Evolutionary conservation across 2,888 invertebrate genomes (phyloP).

Genomic region (Miltochrista miniata): DNA sequence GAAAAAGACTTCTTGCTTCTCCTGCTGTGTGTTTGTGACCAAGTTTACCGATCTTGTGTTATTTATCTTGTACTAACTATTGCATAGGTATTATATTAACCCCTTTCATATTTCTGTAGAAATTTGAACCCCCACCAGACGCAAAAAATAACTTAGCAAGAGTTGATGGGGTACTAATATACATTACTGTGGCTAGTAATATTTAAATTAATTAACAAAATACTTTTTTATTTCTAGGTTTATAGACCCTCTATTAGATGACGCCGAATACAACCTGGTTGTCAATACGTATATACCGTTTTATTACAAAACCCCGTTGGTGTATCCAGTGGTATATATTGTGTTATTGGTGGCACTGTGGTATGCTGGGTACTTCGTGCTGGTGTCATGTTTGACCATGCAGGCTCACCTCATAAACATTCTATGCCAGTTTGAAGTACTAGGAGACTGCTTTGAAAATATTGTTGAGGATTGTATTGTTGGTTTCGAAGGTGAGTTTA

Average conservation of each 20-base stretch:
- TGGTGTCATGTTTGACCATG: conserved; percentile 63
- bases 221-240: conserved; percentile 52
- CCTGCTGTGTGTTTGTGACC: too few relatives aligned
- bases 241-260: conserved; percentile 64
- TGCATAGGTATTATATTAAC: too few relatives aligned
- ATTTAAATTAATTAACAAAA: neutral
- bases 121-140: too few relatives aligned
- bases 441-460: conserved; percentile 64
- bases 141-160: too few relatives aligned
- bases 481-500: conserved; percentile 44
- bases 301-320: conserved; percentile 41
- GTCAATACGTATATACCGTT: conserved; percentile 55
- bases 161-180: too few relatives aligned
- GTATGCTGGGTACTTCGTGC: conserved; percentile 60
- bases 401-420: conserved; percentile 64
- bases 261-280: conserved; percentile 65
- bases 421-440: conserved; percentile 63
- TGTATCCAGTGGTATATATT: conserved; percentile 53
- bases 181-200: too few relatives aligned
- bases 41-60: too few relatives aligned
- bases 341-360: conserved; percentile 31
- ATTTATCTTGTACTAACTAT: too few relatives aligned
- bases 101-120: too few relatives aligned
- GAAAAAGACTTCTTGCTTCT: too few relatives aligned
- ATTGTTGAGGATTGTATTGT: conserved; percentile 53